phyloP scores from a whole-genome alignment of 2,797 vertebrate genomes.

The Falco concolor region DNA sequence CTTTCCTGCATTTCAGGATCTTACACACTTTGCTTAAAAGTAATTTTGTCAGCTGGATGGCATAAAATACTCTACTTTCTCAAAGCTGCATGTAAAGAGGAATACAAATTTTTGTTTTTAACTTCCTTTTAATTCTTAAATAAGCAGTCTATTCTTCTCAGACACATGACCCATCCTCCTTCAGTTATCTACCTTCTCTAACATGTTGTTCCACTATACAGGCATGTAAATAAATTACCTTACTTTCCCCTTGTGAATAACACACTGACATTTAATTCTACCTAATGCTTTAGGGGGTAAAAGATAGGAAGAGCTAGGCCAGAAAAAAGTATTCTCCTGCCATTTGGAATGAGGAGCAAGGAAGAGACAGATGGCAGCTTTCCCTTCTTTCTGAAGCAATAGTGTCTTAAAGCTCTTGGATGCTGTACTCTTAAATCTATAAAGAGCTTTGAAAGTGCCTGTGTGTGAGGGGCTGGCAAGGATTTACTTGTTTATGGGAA shows the following conservation, averaged over 20 bases:
- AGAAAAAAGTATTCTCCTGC: constrained; percentile 5
- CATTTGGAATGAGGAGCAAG: constrained; percentile 1
- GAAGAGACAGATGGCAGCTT: constrained; percentile 47
- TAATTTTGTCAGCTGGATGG: too few species aligned
- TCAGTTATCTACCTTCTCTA: not conserved
- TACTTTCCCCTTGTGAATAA: constrained; percentile 6
- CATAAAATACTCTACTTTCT: not conserved
- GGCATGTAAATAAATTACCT: constrained; percentile 29
- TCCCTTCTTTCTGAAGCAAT: constrained; percentile 21
- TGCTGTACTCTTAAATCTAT: constrained; percentile 15
- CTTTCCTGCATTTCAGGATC: not conserved
- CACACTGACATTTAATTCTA: constrained; percentile 22
- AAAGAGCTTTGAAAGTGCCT: not conserved
- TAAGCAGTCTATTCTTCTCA: not conserved
- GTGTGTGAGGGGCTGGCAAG: not conserved
- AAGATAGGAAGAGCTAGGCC: constrained; percentile 23
- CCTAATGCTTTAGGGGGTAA: not conserved
- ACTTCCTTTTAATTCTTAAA: not conserved
- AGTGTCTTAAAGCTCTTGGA: constrained; percentile 42
- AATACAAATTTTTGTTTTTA: not conserved
- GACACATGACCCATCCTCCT: not conserved
- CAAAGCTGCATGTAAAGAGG: not conserved
- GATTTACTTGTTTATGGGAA: not conserved
- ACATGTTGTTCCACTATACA: not conserved
- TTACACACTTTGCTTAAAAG: not conserved